Conservation (phyloP, 2,888 invertebrate genomes). For the Nemapogon koenigi region DNA sequence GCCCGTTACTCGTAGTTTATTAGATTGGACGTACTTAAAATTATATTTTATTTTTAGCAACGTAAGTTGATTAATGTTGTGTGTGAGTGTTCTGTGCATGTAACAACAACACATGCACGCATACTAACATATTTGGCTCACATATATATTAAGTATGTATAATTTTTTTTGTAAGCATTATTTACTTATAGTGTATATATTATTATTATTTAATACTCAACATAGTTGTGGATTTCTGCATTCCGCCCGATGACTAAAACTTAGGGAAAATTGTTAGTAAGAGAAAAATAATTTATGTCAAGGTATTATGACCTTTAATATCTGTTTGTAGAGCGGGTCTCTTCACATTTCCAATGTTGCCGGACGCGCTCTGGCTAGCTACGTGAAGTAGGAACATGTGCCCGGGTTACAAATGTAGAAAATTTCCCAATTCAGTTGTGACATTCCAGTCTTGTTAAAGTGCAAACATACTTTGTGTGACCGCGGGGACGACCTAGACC, state of each 20-base stretch:
- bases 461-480: conserved; percentile 33
- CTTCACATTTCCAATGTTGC: conserved; percentile 1
- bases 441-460: conserved; percentile 64
- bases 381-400: no score
- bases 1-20: no score
- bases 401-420: no score
- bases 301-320: conserved; percentile 21
- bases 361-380: no score
- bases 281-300: conserved; percentile 21
- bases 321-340: conserved; percentile 25
- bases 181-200: conserved; percentile 59
- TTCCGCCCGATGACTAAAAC: conserved; percentile 66
- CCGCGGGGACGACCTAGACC: conserved; percentile 18
- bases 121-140: no score
- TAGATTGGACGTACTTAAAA: no score
- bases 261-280: conserved; percentile 49
- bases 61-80: no score
- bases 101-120: no score
- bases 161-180: conserved; percentile 46
- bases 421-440: conserved; percentile 52
- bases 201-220: conserved; percentile 46
- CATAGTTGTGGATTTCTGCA: conserved; percentile 67
- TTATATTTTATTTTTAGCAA: no score
- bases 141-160: conserved; percentile 45
- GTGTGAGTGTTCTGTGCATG: no score